These are phyloP conservation scores for Papilio protenor DNA, from an alignment of 2,888 invertebrate species.

Conservation along the genomic window DNA sequence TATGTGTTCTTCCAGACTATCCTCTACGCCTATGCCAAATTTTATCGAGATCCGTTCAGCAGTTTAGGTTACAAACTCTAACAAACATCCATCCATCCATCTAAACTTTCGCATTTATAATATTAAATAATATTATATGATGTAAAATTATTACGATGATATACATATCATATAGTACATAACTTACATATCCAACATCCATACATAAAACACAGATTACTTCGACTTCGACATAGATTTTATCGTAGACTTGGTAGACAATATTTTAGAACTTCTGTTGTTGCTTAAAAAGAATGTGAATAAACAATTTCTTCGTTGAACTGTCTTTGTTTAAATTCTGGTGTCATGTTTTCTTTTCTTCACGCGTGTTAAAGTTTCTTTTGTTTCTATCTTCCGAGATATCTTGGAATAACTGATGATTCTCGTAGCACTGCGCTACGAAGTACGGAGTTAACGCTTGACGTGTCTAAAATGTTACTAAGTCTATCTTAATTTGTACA, in stretches of 20 bases:
- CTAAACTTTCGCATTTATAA: no score
- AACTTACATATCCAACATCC: background rate
- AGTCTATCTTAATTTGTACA: background rate
- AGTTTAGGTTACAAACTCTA: no score
- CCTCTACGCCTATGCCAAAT: no score
- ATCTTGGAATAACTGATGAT: slow-evolving; percentile 24
- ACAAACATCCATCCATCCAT: no score
- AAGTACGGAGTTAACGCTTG: background rate
- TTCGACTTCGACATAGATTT: background rate
- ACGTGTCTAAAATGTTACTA: background rate
- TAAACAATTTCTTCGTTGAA: slow-evolving; percentile 33
- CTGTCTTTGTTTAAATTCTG: slow-evolving; percentile 38
- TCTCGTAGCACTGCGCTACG: slow-evolving; percentile 34
- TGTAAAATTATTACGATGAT: no score
- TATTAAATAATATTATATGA: no score
- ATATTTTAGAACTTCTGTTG: background rate
- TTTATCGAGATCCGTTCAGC: no score
- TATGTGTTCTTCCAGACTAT: no score
- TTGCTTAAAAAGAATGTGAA: slow-evolving; percentile 26
- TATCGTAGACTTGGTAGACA: slow-evolving; percentile 4
- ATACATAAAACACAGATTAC: background rate
- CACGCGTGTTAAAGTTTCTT: slow-evolving; percentile 19
- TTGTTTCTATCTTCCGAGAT: slow-evolving; percentile 13
- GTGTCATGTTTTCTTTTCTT: slow-evolving; percentile 33
- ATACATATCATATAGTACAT: no score